These are phyloP conservation scores for Hippopotamyrus pictus DNA, from an alignment of 2,797 vertebrate species.

Conservation along the genomic window DNA sequence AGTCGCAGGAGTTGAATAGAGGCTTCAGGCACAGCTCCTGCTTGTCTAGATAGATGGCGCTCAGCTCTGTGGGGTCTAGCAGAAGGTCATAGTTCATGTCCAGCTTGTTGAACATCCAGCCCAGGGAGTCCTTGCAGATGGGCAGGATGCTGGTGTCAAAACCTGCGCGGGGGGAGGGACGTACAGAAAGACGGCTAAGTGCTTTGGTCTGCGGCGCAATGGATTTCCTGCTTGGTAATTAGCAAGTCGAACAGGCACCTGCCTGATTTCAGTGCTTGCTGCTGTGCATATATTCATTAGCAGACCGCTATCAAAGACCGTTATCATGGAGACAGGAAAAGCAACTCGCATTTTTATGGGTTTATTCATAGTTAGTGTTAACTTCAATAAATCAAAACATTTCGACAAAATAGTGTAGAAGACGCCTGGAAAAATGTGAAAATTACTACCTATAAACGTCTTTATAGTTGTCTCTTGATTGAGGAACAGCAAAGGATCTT, in stretches of 20 bases:
- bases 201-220: not conserved
- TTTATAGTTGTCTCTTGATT: not conserved
- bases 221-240: not conserved
- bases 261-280: not conserved
- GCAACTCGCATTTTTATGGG: not conserved
- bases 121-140: conserved; percentile 94
- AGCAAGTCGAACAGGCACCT: not conserved
- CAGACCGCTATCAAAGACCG: not conserved
- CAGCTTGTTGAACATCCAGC: conserved; percentile 98
- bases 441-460: not conserved
- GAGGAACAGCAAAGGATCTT: not conserved
- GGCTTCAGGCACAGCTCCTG: conserved; percentile 92
- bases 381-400: not conserved
- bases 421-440: not conserved
- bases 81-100: conserved; percentile 97
- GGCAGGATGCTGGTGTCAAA: conserved; percentile 96
- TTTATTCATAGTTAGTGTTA: not conserved
- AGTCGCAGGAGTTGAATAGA: conserved; percentile 94
- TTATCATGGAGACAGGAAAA: not conserved
- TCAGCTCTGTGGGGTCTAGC: conserved; percentile 90
- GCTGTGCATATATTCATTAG: not conserved
- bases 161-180: conserved; percentile 50
- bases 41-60: conserved; percentile 90
- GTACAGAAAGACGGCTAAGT: not conserved
- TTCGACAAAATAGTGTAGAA: not conserved